Evolutionary conservation across 2,797 vertebrate genomes (phyloP).

Genomic region (Xerus rutilus): DNA sequence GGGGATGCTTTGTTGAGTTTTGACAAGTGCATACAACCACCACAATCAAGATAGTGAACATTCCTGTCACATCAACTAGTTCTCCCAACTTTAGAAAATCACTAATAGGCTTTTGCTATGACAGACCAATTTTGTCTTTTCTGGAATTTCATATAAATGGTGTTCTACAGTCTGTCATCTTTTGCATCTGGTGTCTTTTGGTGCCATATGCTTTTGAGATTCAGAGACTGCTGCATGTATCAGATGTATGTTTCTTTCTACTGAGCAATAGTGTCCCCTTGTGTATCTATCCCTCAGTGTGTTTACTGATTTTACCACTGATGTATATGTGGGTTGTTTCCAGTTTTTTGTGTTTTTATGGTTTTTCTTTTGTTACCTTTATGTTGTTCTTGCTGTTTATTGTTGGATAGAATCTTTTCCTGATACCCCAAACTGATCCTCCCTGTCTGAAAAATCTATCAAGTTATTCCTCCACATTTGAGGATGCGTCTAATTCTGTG

Average conservation of each 20-base stretch:
- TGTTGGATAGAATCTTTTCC: background rate
- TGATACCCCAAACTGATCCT: background rate
- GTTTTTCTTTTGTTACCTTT: background rate
- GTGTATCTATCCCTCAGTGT: background rate
- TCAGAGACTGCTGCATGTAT: background rate
- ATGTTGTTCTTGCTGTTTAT: background rate
- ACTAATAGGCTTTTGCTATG: background rate
- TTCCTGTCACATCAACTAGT: background rate
- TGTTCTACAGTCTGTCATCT: background rate
- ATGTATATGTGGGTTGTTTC: background rate
- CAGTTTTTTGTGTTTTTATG: background rate
- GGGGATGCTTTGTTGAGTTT: background rate
- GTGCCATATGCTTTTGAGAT: constrained; percentile 25
- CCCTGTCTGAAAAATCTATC: background rate
- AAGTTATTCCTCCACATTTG: background rate
- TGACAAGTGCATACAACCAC: background rate
- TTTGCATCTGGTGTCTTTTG: background rate
- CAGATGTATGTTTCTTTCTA: background rate
- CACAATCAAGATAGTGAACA: background rate
- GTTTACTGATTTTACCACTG: background rate
- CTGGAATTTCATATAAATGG: background rate
- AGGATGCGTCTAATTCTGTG: background rate
- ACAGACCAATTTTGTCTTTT: background rate
- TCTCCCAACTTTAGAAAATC: background rate
- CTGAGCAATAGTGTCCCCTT: background rate